Base-by-base conservation (phyloP, 2,797 vertebrate species). In the Leuciscus waleckii region DNA sequence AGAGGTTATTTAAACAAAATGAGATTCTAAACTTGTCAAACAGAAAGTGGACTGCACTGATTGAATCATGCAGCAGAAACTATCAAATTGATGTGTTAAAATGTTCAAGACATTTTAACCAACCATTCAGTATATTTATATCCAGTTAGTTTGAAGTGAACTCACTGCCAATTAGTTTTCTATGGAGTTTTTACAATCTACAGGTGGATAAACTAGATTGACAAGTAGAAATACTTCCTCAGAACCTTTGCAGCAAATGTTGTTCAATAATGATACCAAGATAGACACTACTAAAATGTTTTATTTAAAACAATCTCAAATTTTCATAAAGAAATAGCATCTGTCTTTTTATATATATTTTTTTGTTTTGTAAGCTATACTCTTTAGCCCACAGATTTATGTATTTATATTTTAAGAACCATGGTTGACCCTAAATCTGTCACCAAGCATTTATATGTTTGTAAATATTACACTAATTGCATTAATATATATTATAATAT, bases 401-500 rank as follows among this genome's bases (percentile, higher is more conserved):
- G 4, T 32, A 29, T 58, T 32, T 41, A 17, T n/a, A 65, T 58
- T 82, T 75, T 35, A 84, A 16, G 37, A 43, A 68, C 8, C 49
- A 78, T 16, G 41, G 8, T 43, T 69, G 35, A 78, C n/a, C 37
- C 49, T 17, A 68, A 69, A 35, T 61, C 49, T 58, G 21, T 35
- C 63, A 84, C 5, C 17, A 43, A 70, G 82, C 37, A 84, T 84
- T 84, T 58, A 29, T 68, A 70, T 41, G 63, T 68, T 51, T 76
- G 43, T 83, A 83, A 76, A 83, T 83, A 68, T 77, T 54, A 41
- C n/a, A 29, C 10, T 37, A 77, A 41, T 11, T 54, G 16, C 35
- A 29, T 4, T 37, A 77, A 41, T 11, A 65, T 75, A 75, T 51
- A 29, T 26, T 81, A 76, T 67, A 82, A 73, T 74, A 65, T 65